phyloP scores from a whole-genome alignment of 2,797 vertebrate genomes.

The Dendrocincla tyrannina region DNA sequence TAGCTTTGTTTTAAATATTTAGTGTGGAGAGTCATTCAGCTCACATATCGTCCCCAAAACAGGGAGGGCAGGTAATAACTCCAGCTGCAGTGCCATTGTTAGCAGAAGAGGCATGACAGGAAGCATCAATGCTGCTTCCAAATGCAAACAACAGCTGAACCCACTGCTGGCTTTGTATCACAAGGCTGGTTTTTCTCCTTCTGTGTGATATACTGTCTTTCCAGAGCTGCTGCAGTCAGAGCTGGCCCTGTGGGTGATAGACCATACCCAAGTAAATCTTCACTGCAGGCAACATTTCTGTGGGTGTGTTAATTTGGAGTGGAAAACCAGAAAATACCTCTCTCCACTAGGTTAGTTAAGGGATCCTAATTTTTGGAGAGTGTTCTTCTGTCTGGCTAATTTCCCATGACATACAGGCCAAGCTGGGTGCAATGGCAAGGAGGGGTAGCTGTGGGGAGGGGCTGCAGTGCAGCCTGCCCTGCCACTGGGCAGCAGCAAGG shows the following conservation, averaged over 20 bases:
- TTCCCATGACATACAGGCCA: neutral
- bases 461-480: neutral
- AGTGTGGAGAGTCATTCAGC: neutral
- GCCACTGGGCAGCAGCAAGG: neutral
- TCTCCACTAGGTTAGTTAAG: neutral
- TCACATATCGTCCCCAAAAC: neutral
- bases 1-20: neutral
- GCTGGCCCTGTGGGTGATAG: neutral
- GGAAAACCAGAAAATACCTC: neutral
- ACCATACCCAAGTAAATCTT: neutral
- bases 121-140: neutral
- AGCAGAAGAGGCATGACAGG: neutral
- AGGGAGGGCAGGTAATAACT: neutral
- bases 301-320: neutral
- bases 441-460: neutral
- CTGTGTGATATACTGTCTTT: neutral
- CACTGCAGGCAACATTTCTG: neutral
- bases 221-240: neutral
- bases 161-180: neutral
- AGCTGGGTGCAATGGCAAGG: rapidly evolving
- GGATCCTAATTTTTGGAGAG: neutral
- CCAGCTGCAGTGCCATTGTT: neutral
- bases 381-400: neutral
- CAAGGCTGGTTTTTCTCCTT: neutral
- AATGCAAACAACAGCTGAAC: neutral